phyloP scores from a whole-genome alignment of 1,140 invertebrate genomes.

The Himalopsyche phryganea region DNA sequence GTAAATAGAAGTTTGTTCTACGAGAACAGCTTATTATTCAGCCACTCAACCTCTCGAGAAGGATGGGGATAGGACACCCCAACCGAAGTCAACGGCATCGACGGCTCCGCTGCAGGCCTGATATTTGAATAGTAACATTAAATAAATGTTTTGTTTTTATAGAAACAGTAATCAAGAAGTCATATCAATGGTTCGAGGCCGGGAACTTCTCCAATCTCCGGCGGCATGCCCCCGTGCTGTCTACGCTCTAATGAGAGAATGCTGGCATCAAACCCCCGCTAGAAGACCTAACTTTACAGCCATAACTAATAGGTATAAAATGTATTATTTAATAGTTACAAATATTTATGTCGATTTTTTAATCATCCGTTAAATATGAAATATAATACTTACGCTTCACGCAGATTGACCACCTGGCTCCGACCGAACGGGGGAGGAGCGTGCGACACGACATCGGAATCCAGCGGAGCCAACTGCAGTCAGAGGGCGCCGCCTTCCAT shows the following conservation, averaged over 20 bases:
- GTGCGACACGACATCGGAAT: constrained; percentile 29
- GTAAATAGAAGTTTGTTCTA: too few species aligned
- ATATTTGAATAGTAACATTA: too few species aligned
- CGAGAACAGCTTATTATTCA: too few species aligned
- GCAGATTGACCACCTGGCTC: constrained; percentile 21
- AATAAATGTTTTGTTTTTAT: constrained; percentile 44
- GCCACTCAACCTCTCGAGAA: too few species aligned
- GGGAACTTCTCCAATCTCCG: constrained; percentile 90
- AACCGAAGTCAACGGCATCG: too few species aligned
- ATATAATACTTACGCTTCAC: too few species aligned
- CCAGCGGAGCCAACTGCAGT: constrained; percentile 25
- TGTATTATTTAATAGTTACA: background rate
- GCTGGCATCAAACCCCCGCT: constrained; percentile 92
- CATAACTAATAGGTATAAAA: constrained; percentile 59
- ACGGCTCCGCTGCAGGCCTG: too few species aligned
- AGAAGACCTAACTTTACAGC: constrained; percentile 86
- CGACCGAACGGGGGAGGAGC: constrained; percentile 16
- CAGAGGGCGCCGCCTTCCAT: constrained; percentile 17
- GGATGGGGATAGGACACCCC: too few species aligned
- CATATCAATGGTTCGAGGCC: constrained; percentile 91
- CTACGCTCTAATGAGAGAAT: constrained; percentile 94
- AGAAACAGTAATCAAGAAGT: constrained; percentile 97
- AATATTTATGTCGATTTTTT: too few species aligned
- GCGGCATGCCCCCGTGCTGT: constrained; percentile 87
- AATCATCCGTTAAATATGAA: too few species aligned